A percentile compares a stretch with the other conserved stretches of the same genome.
Evolutionary conservation across 64 coral and sea anemone species (phyloP).

Genomic region (Montipora capricornis): DNA sequence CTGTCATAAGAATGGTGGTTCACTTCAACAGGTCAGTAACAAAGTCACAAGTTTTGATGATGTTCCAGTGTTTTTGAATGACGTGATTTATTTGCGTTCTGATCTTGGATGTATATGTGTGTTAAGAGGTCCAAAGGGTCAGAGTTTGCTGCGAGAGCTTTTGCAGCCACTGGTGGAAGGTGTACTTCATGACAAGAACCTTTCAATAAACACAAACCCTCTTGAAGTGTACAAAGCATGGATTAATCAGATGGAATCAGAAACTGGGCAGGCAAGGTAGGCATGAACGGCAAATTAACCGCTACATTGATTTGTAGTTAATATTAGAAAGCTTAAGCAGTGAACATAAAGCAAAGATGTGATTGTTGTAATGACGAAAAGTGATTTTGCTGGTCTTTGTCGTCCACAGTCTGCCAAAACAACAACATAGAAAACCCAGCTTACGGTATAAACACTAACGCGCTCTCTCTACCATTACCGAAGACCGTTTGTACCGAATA

Average conservation of each 20-base stretch:
- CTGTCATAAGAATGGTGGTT: conserved; percentile 95
- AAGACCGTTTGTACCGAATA: too few species aligned
- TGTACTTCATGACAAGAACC: conserved; percentile 89
- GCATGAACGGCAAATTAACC: too few species aligned
- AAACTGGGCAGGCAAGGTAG: conserved; percentile 89
- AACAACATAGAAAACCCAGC: too few species aligned
- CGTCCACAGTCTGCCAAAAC: too few species aligned
- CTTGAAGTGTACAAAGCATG: conserved; percentile 96
- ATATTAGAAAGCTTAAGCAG: too few species aligned
- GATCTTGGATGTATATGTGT: background rate
- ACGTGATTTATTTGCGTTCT: background rate
- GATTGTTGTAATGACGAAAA: too few species aligned
- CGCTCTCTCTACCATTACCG: too few species aligned
- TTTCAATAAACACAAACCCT: conserved; percentile 89
- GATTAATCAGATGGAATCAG: conserved; percentile 95
- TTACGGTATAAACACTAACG: too few species aligned
- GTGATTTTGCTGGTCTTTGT: too few species aligned
- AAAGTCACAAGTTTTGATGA: background rate
- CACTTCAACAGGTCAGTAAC: conserved; percentile 94
- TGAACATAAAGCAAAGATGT: too few species aligned
- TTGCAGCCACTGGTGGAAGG: conserved; percentile 90
- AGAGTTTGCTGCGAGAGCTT: conserved; percentile 88
- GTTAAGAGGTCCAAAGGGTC: conserved; percentile 80
- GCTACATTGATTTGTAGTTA: too few species aligned
- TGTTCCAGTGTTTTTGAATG: background rate